phyloP scores from a whole-genome alignment of 2,113 vertebrate species.

The Antechinus stuartii region DNA sequence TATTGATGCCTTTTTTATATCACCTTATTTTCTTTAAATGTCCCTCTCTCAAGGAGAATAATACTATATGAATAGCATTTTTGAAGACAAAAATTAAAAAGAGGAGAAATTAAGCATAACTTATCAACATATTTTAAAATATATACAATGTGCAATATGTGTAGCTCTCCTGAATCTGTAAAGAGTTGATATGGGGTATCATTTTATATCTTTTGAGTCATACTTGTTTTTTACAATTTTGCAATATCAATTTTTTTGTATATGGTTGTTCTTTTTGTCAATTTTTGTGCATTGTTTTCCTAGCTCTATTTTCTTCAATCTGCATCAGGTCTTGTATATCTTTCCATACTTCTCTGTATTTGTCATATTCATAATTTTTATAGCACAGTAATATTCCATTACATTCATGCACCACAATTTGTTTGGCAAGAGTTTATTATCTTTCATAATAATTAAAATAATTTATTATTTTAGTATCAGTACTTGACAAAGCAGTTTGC shows the following conservation, averaged over 20 bases:
- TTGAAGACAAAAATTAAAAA: neutral
- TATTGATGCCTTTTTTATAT: neutral
- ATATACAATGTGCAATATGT: neutral
- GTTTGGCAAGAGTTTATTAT: neutral
- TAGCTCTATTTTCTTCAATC: neutral
- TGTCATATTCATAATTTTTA: neutral
- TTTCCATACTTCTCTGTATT: neutral
- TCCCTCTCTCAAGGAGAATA: neutral
- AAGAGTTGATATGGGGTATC: neutral
- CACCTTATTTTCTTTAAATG: neutral
- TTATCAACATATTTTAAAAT: neutral
- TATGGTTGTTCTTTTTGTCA: neutral
- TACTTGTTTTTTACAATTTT: neutral
- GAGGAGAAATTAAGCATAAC: neutral
- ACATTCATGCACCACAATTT: neutral
- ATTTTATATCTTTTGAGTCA: neutral
- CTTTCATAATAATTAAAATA: neutral
- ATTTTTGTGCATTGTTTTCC: neutral
- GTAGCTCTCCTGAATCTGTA: neutral
- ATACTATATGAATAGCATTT: neutral
- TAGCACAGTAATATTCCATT: neutral
- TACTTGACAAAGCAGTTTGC: neutral
- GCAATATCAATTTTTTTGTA: neutral
- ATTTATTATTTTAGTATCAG: neutral
- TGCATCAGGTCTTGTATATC: neutral